Base-by-base conservation (phyloP, 2,888 invertebrate species). In the Teleogryllus oceanicus region DNA sequence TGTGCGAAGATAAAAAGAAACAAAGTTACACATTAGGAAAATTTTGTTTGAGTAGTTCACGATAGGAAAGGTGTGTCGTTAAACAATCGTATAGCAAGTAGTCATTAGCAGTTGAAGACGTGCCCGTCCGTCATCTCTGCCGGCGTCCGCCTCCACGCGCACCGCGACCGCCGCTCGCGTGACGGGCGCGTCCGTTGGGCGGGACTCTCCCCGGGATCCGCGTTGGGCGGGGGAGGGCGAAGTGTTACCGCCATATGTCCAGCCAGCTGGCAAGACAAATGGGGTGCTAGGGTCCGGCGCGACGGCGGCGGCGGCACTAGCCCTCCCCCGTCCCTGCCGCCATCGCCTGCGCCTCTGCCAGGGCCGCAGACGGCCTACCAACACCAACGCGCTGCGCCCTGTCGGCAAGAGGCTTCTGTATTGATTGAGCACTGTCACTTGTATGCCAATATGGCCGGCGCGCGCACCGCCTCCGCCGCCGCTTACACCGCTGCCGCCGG, bases 161-260 rank as follows among this genome's bases (percentile, higher is more conserved):
- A 5, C 37, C 37, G 16, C 13, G 62, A 1, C 62, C 16, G n/a
- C n/a, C 16, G 13, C 62, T 62, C 62, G 11, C 62, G n/a, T 8
- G 62, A 62, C 62, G 62, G 37, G 37, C 37, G 37, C 37, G 8
- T 37, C 37, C 37, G 8, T 37, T 5, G 37, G 37, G 37, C 37
- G 37, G 37, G 37, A 37, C 37, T n/a, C n/a, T 16, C 11, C 62
- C 62, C 62, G 62, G 16, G 37, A 37, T 8, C 37, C 37, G 37
- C 37, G 37, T 8, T 8, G 8, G 37, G 8, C 37, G 62, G 62
- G n/a, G 62, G 62, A n/a, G 13, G 62, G 62, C 62, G 62, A 62
- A 62, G n/a, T 62, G 62, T 62, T 62, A n/a, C n/a, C 62, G n/a
- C 62, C 62, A 62, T 62, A 62, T 62, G 62, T n/a, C n/a, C 62